A percentile compares a stretch with the other conserved stretches of the same genome.
Conservation (phyloP, 2,888 invertebrate genomes). For the Drosophila parthenogenetica region DNA sequence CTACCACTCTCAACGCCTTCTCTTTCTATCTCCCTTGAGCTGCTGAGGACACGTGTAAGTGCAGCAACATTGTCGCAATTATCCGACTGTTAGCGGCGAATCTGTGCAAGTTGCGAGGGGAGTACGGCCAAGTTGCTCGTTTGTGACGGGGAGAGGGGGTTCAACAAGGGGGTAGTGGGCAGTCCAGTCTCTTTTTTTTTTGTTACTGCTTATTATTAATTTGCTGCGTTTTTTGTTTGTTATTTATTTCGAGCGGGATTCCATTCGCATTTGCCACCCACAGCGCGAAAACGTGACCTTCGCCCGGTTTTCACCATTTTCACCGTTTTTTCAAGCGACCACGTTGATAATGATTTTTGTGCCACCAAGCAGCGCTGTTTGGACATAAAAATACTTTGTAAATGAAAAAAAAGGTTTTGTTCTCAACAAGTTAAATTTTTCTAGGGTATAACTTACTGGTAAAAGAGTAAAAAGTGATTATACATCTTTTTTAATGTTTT, state of each 20-base stretch:
- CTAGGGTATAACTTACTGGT: too few species aligned
- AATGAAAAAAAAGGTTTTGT: neutral
- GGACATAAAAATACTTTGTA: too few species aligned
- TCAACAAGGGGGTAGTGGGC: neutral
- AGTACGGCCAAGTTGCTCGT: slow-evolving; percentile 6
- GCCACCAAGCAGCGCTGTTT: slow-evolving; percentile 5
- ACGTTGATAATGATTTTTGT: slow-evolving; percentile 66
- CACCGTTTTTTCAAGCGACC: slow-evolving; percentile 2
- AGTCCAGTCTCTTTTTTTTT: slow-evolving; percentile 23
- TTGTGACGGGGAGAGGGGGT: neutral
- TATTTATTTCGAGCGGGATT: slow-evolving; percentile 70
- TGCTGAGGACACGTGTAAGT: slow-evolving; percentile 78
- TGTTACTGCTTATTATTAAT: slow-evolving; percentile 64
- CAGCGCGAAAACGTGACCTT: slow-evolving; percentile 80
- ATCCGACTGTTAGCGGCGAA: slow-evolving; percentile 63
- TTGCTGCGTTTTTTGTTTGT: slow-evolving; percentile 71
- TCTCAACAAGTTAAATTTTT: too few species aligned
- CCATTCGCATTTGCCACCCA: slow-evolving; percentile 70
- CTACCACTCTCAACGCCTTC: slow-evolving; percentile 16
- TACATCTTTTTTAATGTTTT: too few species aligned
- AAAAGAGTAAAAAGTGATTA: too few species aligned
- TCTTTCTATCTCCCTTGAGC: slow-evolving; percentile 31
- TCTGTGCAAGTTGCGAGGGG: slow-evolving; percentile 4
- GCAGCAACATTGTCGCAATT: slow-evolving; percentile 81
- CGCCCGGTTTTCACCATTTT: slow-evolving; percentile 48